Evolutionary conservation across 2,888 invertebrate genomes (phyloP).

Genomic region (Nysson spinosus): DNA sequence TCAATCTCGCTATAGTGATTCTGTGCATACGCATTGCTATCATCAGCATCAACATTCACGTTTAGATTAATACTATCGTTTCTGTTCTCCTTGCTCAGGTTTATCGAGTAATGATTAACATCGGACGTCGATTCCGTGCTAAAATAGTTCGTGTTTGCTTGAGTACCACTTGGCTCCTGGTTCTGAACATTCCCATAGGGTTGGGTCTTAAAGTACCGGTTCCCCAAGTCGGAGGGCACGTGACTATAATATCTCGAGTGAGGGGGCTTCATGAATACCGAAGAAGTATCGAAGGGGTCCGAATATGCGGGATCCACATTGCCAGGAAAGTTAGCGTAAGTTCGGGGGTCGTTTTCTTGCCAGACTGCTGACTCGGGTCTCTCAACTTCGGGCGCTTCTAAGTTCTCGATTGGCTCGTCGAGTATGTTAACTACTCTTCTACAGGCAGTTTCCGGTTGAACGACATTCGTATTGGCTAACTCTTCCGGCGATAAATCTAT

Average conservation of each 20-base stretch:
- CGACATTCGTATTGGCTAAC: constrained; percentile 57
- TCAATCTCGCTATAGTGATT: constrained; percentile 73
- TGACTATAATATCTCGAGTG: constrained; percentile 77
- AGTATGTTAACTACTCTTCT: constrained; percentile 73
- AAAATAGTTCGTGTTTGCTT: constrained; percentile 41
- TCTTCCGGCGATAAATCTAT: constrained; percentile 86
- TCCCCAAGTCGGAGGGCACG: constrained; percentile 71
- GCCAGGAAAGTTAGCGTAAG: constrained; percentile 72
- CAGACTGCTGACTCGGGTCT: constrained; percentile 58
- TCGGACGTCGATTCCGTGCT: constrained; percentile 42
- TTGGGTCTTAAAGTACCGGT: constrained; percentile 60
- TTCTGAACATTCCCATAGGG: constrained; percentile 68
- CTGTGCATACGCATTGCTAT: constrained; percentile 50
- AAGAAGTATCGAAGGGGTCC: constrained; percentile 85
- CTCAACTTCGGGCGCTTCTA: too few relatives aligned
- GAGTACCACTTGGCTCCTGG: constrained; percentile 39
- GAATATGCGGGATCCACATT: constrained; percentile 60
- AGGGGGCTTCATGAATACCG: constrained; percentile 71
- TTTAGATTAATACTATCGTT: constrained; percentile 68
- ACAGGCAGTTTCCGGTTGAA: constrained; percentile 53
- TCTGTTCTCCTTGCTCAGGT: constrained; percentile 64
- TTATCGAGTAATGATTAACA: constrained; percentile 62
- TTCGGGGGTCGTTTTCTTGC: constrained; percentile 66
- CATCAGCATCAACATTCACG: constrained; percentile 53
- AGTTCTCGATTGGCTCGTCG: constrained; percentile 72